Evolutionary conservation across 2,113 vertebrate genomes (phyloP).

Genomic region (Epinephelus cyanopodus): DNA sequence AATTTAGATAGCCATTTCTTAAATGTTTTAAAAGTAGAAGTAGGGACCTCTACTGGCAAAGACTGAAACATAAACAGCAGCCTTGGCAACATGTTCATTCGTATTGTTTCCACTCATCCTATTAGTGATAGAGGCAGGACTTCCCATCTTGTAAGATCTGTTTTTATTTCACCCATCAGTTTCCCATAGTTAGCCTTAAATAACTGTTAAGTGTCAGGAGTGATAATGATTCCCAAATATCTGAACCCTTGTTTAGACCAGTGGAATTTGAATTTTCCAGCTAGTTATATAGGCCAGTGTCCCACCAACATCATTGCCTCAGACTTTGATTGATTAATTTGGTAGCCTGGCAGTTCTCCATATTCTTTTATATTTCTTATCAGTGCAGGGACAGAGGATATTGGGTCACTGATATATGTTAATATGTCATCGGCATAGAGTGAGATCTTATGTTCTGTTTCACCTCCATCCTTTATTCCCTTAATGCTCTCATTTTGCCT

Average conservation of each 20-base stretch:
- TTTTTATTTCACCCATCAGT: not conserved
- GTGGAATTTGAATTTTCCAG: not conserved
- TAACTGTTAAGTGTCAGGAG: not conserved
- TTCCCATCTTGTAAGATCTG: not conserved
- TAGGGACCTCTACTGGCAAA: not conserved
- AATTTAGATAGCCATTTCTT: not conserved
- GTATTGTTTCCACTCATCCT: not conserved
- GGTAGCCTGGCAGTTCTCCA: not conserved
- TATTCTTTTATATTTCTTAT: not conserved
- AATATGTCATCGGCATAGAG: not conserved
- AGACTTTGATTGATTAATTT: not conserved
- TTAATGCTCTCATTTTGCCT: not conserved
- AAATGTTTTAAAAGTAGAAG: no score
- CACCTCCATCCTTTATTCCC: not conserved
- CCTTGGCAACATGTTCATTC: constrained; percentile 3
- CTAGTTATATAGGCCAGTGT: not conserved
- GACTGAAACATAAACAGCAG: not conserved
- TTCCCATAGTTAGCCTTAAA: not conserved
- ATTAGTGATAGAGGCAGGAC: not conserved
- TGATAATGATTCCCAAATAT: not conserved
- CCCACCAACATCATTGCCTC: not conserved
- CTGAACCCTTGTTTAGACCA: no score
- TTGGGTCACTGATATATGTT: not conserved
- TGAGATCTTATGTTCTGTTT: not conserved
- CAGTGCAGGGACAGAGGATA: not conserved